Evolutionary conservation across 2,888 invertebrate genomes (phyloP), one percentile per base, ranked within the genome.

Genomic region (Ptycholaimellus sp.): DNA sequence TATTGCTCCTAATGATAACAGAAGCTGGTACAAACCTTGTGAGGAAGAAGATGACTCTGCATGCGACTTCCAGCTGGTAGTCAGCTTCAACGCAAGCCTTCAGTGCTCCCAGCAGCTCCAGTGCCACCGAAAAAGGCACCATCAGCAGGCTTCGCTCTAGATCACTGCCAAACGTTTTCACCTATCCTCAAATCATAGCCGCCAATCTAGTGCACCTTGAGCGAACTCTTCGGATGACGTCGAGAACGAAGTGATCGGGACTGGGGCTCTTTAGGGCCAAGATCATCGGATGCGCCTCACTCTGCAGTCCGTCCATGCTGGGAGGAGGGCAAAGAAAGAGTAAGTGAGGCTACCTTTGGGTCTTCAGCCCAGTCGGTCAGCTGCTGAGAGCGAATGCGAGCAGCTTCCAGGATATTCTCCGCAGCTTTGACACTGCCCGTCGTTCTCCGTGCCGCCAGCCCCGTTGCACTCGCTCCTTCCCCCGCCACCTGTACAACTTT

Each of bases 131-230:
- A 56, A 83, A 79, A 2, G 87, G 82, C 30, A 93, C 61, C 11
- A 85, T 64, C 1, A 87, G 62, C 1, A 93, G 64, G 0, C 82
- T 71, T 60, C 85, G 82, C 60, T 90, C 83, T 42, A 93, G 61
- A 54, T 90, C 85, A 55, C 87, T 81, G 61, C 4, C 66, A 63
- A 41, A 42, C 25, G 25, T 23, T 6, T 9, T 23, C 25, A 23
- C 13, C 13, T 23, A 23, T 23, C 13, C 13, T 23, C 25, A 23
- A 23, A 23, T 9, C 7, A 23, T 9, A n/a, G n/a, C n/a, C n/a
- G n/a, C n/a, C n/a, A n/a, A n/a, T n/a, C n/a, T n/a, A n/a, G n/a
- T n/a, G n/a, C 61, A 78, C 78, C 77, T 82, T 2, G 80, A 68
- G 44, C 77, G 71, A 46, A 87, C 73, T 51, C 72, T 72, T 52